These are phyloP conservation scores for Mormyrops boulengeri DNA, from an alignment of 2,797 vertebrate species.

Conservation along the genomic window DNA sequence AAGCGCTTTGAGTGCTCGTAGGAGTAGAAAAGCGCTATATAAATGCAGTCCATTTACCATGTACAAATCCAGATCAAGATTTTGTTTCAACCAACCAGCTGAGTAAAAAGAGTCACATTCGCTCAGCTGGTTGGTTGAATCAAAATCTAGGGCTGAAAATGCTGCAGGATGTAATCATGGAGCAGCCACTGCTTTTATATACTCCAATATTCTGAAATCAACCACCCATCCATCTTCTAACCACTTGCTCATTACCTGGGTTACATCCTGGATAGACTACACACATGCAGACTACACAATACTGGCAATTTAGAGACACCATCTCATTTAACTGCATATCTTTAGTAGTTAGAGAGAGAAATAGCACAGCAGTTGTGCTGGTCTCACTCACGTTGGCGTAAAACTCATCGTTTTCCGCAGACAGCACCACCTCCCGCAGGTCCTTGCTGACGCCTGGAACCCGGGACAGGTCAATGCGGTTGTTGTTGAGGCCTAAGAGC, in stretches of 20 bases:
- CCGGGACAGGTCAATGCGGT: constrained; percentile 88
- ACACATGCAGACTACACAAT: background rate
- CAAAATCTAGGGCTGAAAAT: background rate
- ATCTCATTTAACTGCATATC: background rate
- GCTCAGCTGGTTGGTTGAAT: background rate
- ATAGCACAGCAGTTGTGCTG: background rate
- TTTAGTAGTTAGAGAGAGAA: background rate
- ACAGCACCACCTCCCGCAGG: constrained; percentile 85
- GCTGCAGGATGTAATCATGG: background rate
- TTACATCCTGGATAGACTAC: background rate
- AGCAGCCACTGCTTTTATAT: background rate
- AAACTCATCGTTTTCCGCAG: constrained; percentile 92
- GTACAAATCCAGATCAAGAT: background rate
- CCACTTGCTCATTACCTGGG: background rate
- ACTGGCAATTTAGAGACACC: background rate
- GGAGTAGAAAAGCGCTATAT: too few species aligned
- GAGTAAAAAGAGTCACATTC: background rate
- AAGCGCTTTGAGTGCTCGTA: too few species aligned
- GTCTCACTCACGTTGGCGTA: constrained; percentile 79
- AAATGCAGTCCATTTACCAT: too few species aligned
- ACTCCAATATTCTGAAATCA: background rate
- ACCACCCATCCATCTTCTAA: background rate
- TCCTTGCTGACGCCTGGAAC: constrained; percentile 90
- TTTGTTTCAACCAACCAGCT: background rate
- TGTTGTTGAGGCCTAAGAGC: constrained; percentile 89